Evolutionary conservation across 2,113 vertebrate genomes (phyloP), one percentile per base, ranked within the genome.

Genomic region (Pachycephala philippinensis): DNA sequence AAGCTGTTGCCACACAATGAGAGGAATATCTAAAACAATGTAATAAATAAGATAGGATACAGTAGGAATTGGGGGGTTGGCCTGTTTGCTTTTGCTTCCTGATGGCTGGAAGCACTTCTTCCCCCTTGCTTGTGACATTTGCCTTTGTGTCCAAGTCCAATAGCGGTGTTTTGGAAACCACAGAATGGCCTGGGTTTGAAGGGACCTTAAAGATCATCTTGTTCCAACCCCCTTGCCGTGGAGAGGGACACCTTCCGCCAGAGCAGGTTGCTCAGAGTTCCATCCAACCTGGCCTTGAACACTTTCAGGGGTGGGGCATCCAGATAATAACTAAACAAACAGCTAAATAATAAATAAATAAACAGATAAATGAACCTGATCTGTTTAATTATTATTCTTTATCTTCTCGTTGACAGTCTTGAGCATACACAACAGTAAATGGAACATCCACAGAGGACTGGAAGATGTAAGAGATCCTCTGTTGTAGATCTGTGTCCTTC

Each of bases 41-140:
- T 2, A 63, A 15, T 40, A 35, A 82, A 70, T 56, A 69, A 60
- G 11, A 35, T 11, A 35, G 0, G 4, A 54, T 22, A 6, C 20
- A 27, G 8, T 1, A 66, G 26, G 20, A 74, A 45, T 0, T 57
- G 17, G 7, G 7, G 5, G 1, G 2, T 11, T 71, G 33, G 28
- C 57, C 72, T 66, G 28, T 71, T 60, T 24, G 1, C 20, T 52
- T 61, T 31, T 80, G 23, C 15, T 65, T 72, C 40, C 22, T 1
- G 1, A 3, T n/a, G 31, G 9, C 40, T 74, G 54, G 40, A 35
- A 44, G 5, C 15, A 7, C 5, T 49, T 71, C 39, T 14, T 78
- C 40, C 13, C 22, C 10, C 14, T 78, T n/a, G 15, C 13, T 77
- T 57, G 12, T 40, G 45, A 37, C n/a, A 42, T 71, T 71, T 85